Conservation (phyloP, 2,113 vertebrate genomes). For the Lepisosteus oculatus region DNA sequence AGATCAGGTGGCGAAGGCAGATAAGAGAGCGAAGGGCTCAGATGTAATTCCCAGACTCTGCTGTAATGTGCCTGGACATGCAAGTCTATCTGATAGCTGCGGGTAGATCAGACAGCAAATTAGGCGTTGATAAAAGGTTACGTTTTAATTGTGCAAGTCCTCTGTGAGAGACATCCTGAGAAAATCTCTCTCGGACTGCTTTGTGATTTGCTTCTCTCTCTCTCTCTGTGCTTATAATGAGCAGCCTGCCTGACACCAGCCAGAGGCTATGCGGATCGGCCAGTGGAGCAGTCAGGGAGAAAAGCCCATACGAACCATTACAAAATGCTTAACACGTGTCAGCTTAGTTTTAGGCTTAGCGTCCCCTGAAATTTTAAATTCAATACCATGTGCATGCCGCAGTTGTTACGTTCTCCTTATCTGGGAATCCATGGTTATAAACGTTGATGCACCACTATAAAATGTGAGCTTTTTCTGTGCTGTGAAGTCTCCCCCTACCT, state of each 20-base stretch:
- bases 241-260: background rate
- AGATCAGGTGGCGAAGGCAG: background rate
- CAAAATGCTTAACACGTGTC: too few relatives aligned
- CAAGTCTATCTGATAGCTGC: background rate
- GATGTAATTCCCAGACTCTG: background rate
- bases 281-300: too few relatives aligned
- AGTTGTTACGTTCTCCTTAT: too few relatives aligned
- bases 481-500: constrained; percentile 58
- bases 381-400: too few relatives aligned
- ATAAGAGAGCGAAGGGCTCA: background rate
- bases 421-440: too few relatives aligned
- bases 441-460: too few relatives aligned
- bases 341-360: too few relatives aligned
- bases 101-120: background rate
- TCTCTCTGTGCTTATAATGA: background rate
- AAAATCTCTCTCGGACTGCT: background rate
- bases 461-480: too few relatives aligned
- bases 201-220: background rate
- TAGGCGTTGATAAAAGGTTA: background rate
- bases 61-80: background rate
- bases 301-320: too few relatives aligned
- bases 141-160: background rate
- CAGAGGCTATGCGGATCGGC: too few relatives aligned
- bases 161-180: background rate
- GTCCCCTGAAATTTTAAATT: too few relatives aligned